Evolutionary conservation across 2,113 vertebrate genomes (phyloP).

Genomic region (Archilochus colubris): DNA sequence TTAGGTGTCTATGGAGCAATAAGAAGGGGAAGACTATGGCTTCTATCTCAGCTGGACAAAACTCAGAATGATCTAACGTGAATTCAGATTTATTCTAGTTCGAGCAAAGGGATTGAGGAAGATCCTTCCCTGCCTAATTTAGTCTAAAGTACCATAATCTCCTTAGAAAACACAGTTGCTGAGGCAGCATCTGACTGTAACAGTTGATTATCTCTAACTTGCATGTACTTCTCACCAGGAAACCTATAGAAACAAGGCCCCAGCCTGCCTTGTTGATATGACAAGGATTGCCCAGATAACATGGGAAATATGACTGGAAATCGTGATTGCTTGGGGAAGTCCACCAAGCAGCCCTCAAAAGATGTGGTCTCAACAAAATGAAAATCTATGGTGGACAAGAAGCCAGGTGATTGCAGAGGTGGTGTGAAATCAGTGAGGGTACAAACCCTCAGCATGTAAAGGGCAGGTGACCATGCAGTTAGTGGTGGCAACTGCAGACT

Average conservation of each 20-base stretch:
- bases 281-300: background rate
- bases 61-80: too few relatives aligned
- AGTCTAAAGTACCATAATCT: background rate
- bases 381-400: background rate
- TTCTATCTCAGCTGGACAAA: background rate
- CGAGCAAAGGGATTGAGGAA: background rate
- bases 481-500: background rate
- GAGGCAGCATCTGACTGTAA: background rate
- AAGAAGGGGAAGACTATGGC: background rate
- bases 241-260: background rate
- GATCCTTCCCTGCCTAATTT: background rate
- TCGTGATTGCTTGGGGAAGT: background rate
- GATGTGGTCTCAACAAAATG: background rate
- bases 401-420: background rate
- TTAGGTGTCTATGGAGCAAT: background rate
- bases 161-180: background rate
- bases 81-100: background rate
- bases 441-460: background rate
- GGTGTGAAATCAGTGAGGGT: background rate
- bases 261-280: accelerated
- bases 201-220: background rate
- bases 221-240: background rate
- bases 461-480: background rate
- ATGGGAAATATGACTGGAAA: background rate
- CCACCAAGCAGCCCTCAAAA: background rate